Conservation (phyloP, 2,797 vertebrate species). For the Ateles fusciceps region DNA sequence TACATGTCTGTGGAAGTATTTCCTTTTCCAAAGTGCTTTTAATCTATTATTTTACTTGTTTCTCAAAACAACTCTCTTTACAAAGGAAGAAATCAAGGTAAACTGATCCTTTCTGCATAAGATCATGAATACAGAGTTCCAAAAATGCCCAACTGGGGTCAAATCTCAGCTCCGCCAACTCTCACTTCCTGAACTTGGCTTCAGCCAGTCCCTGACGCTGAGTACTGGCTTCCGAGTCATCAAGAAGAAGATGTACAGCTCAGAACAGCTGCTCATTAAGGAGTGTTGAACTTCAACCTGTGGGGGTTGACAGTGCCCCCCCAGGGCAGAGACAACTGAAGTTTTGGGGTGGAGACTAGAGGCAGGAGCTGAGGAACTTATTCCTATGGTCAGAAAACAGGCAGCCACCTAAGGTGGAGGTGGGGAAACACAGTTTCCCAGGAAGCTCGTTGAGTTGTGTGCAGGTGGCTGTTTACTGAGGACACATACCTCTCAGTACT, state of each 20-base stretch:
- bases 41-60: background rate
- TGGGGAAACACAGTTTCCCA: background rate
- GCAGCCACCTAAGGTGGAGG: conserved; percentile 25
- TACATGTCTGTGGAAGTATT: background rate
- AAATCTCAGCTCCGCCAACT: conserved; percentile 82
- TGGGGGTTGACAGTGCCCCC: background rate
- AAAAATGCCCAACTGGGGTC: background rate
- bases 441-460: conserved; percentile 20
- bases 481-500: conserved; percentile 54
- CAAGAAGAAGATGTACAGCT: conserved; percentile 98
- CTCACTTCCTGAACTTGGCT: conserved; percentile 83
- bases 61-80: background rate
- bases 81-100: background rate
- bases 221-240: conserved; percentile 96
- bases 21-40: background rate
- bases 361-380: conserved; percentile 24
- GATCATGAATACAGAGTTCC: background rate
- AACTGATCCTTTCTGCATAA: background rate
- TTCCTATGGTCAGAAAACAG: conserved; percentile 49
- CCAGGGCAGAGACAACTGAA: background rate
- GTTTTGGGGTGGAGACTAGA: conserved; percentile 6
- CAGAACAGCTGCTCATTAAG: conserved; percentile 94
- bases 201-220: conserved; percentile 91
- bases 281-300: conserved; percentile 89
- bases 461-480: background rate